These are phyloP conservation scores for Myxocyprinus asiaticus DNA, from an alignment of 2,113 vertebrate species.

Conservation along the genomic window DNA sequence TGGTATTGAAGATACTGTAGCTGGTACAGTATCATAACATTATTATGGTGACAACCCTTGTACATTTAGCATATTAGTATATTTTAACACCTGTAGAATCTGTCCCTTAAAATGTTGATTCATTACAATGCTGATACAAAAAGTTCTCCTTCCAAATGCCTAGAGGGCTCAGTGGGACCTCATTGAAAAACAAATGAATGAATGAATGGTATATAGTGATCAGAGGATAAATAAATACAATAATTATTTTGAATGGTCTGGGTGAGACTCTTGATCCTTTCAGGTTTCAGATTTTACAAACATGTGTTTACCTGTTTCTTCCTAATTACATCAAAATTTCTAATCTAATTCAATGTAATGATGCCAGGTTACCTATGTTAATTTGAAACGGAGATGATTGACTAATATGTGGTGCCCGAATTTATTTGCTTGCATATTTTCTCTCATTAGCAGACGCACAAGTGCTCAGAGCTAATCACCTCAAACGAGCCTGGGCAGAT, in stretches of 20 bases:
- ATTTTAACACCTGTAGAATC: too few species aligned
- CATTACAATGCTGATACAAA: too few species aligned
- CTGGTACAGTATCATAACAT: too few species aligned
- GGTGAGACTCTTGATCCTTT: background rate
- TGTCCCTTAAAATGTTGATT: too few species aligned
- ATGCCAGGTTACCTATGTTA: constrained; percentile 11
- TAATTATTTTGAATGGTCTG: background rate
- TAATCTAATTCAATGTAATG: background rate
- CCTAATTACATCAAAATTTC: background rate
- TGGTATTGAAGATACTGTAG: too few species aligned
- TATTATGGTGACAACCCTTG: too few species aligned
- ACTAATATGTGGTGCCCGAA: constrained; percentile 13
- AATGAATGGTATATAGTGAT: too few species aligned
- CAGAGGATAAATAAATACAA: too few species aligned
- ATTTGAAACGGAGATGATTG: constrained; percentile 23
- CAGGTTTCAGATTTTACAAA: background rate
- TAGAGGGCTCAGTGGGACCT: too few species aligned
- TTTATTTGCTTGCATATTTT: constrained; percentile 36
- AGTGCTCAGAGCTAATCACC: constrained; percentile 24
- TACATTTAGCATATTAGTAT: too few species aligned
- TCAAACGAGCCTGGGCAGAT: constrained; percentile 6
- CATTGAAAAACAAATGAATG: too few species aligned
- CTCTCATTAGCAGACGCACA: constrained; percentile 23
- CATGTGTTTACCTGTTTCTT: background rate
- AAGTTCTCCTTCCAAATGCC: too few species aligned